Evolutionary conservation across 2,797 vertebrate genomes (phyloP).

Genomic region (Takifugu ocellatus): DNA sequence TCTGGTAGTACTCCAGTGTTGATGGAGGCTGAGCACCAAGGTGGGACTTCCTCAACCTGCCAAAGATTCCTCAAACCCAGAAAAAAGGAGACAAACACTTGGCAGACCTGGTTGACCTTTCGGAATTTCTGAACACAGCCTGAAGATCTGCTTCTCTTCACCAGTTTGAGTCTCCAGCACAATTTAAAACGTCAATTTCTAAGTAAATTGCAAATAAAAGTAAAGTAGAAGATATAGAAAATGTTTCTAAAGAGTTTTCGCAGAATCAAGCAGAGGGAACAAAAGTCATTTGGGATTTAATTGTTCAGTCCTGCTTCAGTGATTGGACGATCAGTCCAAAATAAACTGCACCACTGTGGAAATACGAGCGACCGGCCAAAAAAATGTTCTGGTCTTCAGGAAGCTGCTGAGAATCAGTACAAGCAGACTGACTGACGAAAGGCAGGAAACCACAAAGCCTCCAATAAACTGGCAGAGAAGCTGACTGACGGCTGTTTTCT

Average conservation of each 20-base stretch:
- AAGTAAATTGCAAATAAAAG: too few relatives aligned
- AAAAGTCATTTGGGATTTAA: constrained; percentile 1
- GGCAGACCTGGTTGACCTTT: too few relatives aligned
- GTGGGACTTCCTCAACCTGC: too few relatives aligned
- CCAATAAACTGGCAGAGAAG: constrained; percentile 67
- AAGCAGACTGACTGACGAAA: constrained; percentile 65
- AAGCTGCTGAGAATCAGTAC: constrained; percentile 63
- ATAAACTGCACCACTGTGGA: constrained; percentile 20
- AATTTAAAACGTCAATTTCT: too few relatives aligned
- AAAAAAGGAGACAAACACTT: too few relatives aligned
- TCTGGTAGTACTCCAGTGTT: too few relatives aligned
- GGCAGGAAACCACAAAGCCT: constrained; percentile 67
- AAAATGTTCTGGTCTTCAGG: constrained; percentile 51
- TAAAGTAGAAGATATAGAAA: background rate
- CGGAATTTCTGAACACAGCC: too few relatives aligned
- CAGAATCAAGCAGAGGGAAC: background rate
- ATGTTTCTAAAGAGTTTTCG: background rate
- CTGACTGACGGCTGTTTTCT: constrained; percentile 70
- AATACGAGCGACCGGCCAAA: constrained; percentile 34
- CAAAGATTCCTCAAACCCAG: too few relatives aligned
- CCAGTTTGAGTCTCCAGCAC: too few relatives aligned
- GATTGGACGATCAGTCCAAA: constrained; percentile 29
- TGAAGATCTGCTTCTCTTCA: too few relatives aligned
- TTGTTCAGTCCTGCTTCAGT: constrained; percentile 29
- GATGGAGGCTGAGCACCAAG: too few relatives aligned